Evolutionary conservation across 2,113 vertebrate genomes (phyloP).

Genomic region (Leptobrachium ailaonicum): DNA sequence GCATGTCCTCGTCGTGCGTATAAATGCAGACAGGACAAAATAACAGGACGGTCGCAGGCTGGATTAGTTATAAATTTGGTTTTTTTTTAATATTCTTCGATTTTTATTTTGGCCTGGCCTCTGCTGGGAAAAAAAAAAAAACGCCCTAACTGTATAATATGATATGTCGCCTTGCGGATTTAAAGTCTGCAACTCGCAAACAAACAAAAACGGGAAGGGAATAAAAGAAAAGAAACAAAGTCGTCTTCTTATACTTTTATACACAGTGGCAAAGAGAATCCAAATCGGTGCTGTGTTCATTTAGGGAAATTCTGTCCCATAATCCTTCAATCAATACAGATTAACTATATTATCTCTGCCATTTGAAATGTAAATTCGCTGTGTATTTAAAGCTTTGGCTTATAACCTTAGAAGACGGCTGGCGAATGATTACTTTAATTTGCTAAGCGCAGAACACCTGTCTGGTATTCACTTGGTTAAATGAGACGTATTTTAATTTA

Average conservation of each 20-base stretch:
- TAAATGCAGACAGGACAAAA: conserved; percentile 76
- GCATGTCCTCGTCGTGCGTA: conserved; percentile 61
- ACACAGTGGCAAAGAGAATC: not conserved
- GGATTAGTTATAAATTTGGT: not conserved
- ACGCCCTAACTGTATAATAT: no score
- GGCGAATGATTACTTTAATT: not conserved
- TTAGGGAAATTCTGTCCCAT: conserved; percentile 17
- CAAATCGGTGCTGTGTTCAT: not conserved
- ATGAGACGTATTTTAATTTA: not conserved
- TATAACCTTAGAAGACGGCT: not conserved
- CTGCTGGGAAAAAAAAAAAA: no score
- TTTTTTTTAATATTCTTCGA: no score
- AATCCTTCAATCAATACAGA: conserved; percentile 38
- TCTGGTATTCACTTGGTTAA: not conserved
- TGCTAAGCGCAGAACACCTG: no score
- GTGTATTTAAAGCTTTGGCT: not conserved
- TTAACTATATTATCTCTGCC: conserved; percentile 36
- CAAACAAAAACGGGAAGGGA: not conserved
- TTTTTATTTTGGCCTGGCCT: no score
- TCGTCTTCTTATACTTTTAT: not conserved
- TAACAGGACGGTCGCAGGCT: not conserved
- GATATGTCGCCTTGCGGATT: not conserved
- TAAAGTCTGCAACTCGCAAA: conserved; percentile 59
- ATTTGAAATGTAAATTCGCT: conserved; percentile 10
- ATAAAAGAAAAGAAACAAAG: not conserved